Conservation (phyloP, 2,797 vertebrate genomes). For the Clarias laeviceps region DNA sequence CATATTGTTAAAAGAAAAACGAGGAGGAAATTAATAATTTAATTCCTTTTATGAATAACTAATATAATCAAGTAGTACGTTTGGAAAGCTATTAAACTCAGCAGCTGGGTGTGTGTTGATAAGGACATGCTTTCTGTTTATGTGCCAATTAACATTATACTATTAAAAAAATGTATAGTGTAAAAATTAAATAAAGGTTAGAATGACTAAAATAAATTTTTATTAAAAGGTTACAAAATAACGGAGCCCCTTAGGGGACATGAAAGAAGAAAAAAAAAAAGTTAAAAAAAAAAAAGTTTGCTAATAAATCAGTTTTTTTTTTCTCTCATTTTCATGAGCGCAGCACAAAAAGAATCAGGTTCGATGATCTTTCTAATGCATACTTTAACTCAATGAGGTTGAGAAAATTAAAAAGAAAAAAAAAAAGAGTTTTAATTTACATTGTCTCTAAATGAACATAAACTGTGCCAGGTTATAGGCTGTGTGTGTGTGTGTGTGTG, state of each 20-base stretch:
- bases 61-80: background rate
- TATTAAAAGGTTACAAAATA: background rate
- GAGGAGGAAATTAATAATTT: background rate
- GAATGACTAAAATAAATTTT: background rate
- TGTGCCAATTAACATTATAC: too few relatives aligned
- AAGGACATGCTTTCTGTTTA: background rate
- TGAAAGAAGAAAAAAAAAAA: too few relatives aligned
- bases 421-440: background rate
- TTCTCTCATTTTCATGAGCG: background rate
- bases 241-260: too few relatives aligned
- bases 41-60: background rate
- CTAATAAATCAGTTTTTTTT: background rate
- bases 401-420: background rate
- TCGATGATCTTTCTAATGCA: background rate
- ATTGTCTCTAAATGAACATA: background rate
- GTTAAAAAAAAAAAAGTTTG: background rate
- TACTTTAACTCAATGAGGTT: background rate
- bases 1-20: background rate
- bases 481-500: too few relatives aligned
- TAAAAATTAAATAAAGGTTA: background rate
- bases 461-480: background rate
- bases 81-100: background rate
- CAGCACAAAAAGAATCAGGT: background rate
- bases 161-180: background rate
- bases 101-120: slow-evolving; percentile 2